These are phyloP conservation scores for Venturia canescens DNA, from an alignment of 1,140 invertebrate species.

Conservation along the genomic window DNA sequence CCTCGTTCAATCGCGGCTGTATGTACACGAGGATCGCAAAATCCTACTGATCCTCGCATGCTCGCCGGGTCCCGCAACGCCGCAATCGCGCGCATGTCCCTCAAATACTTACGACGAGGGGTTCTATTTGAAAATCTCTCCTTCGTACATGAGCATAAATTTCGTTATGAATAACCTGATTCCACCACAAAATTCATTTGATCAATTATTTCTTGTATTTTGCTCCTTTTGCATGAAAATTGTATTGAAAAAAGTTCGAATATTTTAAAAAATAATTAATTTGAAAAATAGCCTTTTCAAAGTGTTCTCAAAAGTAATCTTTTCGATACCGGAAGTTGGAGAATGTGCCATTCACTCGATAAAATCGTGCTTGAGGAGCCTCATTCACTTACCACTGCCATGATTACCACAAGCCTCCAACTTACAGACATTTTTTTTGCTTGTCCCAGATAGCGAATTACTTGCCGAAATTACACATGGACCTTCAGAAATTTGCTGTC, in stretches of 20 bases:
- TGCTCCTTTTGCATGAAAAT: no score
- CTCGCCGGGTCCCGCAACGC: constrained; percentile 70
- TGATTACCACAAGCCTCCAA: not conserved
- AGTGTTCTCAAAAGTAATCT: no score
- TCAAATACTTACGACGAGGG: constrained; percentile 47
- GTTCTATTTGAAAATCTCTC: constrained; percentile 25
- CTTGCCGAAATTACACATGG: constrained; percentile 71
- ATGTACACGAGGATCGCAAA: constrained; percentile 31
- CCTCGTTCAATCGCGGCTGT: constrained; percentile 31
- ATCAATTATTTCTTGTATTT: no score
- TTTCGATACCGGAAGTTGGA: no score
- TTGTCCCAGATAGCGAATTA: constrained; percentile 69
- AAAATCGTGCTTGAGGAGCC: not conserved
- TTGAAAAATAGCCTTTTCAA: no score
- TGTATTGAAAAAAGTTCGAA: no score
- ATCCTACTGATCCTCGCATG: constrained; percentile 60
- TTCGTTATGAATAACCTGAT: not conserved
- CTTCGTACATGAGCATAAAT: not conserved
- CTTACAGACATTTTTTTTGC: constrained; percentile 12
- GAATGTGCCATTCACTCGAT: no score
- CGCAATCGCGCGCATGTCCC: constrained; percentile 68
- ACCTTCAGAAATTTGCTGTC: constrained; percentile 75
- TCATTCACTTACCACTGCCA: not conserved
- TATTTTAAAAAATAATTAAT: no score
- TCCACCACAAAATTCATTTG: no score